Conservation (phyloP, 2,888 invertebrate species). For the Scaeva pyrastri region DNA sequence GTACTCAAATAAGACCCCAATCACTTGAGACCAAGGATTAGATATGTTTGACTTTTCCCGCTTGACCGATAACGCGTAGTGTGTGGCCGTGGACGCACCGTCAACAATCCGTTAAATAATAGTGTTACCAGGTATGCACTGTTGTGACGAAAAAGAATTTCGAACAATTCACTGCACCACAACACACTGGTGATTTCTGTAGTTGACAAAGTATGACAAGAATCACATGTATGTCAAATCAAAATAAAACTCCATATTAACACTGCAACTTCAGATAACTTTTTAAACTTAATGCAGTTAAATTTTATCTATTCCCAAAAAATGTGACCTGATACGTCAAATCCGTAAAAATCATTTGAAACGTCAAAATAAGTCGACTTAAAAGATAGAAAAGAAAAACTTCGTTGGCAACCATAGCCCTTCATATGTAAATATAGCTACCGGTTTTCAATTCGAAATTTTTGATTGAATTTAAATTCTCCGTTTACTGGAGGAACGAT, state of each 20-base stretch:
- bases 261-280: too few relatives aligned
- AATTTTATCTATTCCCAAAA: too few relatives aligned
- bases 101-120: conserved; percentile 12
- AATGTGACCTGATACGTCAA: too few relatives aligned
- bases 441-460: conserved; percentile 48
- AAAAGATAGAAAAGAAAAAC: too few relatives aligned
- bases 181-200: too few relatives aligned
- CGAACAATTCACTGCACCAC: too few relatives aligned
- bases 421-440: conserved; percentile 30
- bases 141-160: background rate
- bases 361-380: too few relatives aligned
- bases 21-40: conserved; percentile 83
- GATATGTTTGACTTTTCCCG: conserved; percentile 82
- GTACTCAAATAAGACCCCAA: conserved; percentile 78
- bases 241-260: too few relatives aligned
- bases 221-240: too few relatives aligned
- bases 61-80: conserved; percentile 79
- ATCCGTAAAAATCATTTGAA: too few relatives aligned
- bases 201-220: too few relatives aligned
- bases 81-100: conserved; percentile 73
- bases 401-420: background rate
- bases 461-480: conserved; percentile 20
- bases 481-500: background rate
- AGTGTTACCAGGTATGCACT: conserved; percentile 12
- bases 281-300: too few relatives aligned